phyloP scores from a whole-genome alignment of 2,797 vertebrate species.

The Sebastes taczanowskii region DNA sequence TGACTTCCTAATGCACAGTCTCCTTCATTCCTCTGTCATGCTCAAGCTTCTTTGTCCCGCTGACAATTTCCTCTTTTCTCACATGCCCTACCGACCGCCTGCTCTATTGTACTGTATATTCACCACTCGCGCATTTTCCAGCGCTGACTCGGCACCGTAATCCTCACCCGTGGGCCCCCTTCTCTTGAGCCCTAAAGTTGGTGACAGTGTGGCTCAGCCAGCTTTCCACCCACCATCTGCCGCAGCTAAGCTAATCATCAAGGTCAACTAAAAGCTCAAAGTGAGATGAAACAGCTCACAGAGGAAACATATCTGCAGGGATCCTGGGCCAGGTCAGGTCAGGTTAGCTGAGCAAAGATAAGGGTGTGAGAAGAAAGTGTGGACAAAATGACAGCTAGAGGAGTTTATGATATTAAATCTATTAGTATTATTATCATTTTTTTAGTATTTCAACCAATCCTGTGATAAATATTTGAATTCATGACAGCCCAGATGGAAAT shows the following conservation, averaged over 20 bases:
- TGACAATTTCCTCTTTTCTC: slow-evolving; percentile 37
- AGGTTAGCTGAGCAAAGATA: slow-evolving; percentile 12
- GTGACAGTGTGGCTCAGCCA: slow-evolving; percentile 57
- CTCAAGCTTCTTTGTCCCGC: slow-evolving; percentile 41
- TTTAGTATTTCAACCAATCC: not conserved
- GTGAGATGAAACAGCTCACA: slow-evolving; percentile 54
- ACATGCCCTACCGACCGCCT: slow-evolving; percentile 6
- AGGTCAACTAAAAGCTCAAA: slow-evolving; percentile 67
- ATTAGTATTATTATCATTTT: not conserved
- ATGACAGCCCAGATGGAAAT: not conserved
- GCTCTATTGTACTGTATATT: slow-evolving; percentile 48
- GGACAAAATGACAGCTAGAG: slow-evolving; percentile 3
- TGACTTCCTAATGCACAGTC: slow-evolving; percentile 38
- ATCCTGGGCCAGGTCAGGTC: slow-evolving; percentile 42
- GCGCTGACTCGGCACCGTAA: slow-evolving; percentile 56
- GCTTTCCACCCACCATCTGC: slow-evolving; percentile 62
- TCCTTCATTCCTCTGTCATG: slow-evolving; percentile 44
- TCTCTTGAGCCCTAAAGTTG: slow-evolving; percentile 57
- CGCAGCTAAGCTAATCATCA: slow-evolving; percentile 67
- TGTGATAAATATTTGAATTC: not conserved
- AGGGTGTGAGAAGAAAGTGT: not conserved
- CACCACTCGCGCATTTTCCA: slow-evolving; percentile 35
- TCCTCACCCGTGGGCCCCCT: slow-evolving; percentile 50
- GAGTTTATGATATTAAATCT: not conserved
- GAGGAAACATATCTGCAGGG: slow-evolving; percentile 37